phyloP scores from a whole-genome alignment of 2,797 vertebrate genomes.

The Galago senegalensis region DNA sequence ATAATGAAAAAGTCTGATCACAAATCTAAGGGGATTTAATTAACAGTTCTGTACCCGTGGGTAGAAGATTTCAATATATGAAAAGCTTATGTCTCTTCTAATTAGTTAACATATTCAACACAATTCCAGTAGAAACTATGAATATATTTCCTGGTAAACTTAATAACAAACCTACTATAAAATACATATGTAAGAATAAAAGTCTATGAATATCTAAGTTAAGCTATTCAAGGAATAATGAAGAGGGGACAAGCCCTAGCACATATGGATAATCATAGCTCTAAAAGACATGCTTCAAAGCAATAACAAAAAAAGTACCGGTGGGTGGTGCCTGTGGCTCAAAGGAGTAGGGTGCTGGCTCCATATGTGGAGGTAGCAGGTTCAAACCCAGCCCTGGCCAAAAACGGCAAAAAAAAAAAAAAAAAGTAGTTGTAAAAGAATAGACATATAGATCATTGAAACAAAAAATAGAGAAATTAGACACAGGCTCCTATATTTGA shows the following conservation, averaged over 20 bases:
- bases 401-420: background rate
- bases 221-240: conserved; percentile 22
- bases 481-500: background rate
- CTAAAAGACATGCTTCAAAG: conserved; percentile 13
- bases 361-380: too few species aligned
- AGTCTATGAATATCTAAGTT: background rate
- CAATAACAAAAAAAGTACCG: background rate
- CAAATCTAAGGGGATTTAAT: conserved; percentile 15
- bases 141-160: conserved; percentile 32
- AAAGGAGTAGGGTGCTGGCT: too few species aligned
- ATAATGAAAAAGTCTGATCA: background rate
- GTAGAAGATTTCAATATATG: background rate
- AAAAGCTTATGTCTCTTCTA: conserved; percentile 27
- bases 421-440: conserved; percentile 21
- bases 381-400: too few species aligned
- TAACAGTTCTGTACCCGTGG: background rate
- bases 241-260: background rate
- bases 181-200: background rate
- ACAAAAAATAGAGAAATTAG: background rate
- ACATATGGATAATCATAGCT: background rate
- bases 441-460: background rate
- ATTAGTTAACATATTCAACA: conserved; percentile 22
- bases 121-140: conserved; percentile 26
- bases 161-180: background rate
- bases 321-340: background rate